These are phyloP conservation scores for Leptinotarsa rubiginosa DNA, from an alignment of 2,888 invertebrate species.

Conservation along the genomic window DNA sequence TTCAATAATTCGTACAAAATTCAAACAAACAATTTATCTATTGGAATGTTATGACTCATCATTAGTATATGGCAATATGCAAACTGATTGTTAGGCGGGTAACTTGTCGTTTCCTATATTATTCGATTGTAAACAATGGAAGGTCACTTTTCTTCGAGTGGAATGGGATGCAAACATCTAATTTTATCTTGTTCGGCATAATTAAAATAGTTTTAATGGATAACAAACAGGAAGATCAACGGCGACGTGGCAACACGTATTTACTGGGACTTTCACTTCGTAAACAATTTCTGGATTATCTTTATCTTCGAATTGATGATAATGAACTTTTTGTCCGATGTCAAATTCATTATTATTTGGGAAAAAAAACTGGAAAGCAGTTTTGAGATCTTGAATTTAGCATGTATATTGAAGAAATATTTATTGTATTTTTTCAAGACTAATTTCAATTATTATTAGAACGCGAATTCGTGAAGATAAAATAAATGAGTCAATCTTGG, in stretches of 20 bases:
- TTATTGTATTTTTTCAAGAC: too few species aligned
- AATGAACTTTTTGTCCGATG: too few species aligned
- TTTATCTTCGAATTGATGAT: too few species aligned
- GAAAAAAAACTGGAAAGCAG: too few species aligned
- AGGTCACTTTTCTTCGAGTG: constrained; percentile 10
- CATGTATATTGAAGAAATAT: too few species aligned
- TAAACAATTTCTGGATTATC: too few species aligned
- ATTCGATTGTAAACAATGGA: constrained; percentile 25
- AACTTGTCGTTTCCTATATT: constrained; percentile 21
- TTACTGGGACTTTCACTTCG: neutral
- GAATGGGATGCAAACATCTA: neutral
- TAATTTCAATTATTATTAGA: too few species aligned
- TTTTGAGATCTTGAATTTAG: too few species aligned
- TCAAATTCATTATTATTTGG: too few species aligned
- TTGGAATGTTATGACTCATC: constrained; percentile 7
- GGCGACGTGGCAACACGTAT: neutral
- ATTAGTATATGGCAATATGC: neutral
- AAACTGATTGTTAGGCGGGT: constrained; percentile 22
- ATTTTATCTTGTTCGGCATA: neutral
- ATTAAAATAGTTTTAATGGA: constrained; percentile 1
- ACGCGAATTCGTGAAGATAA: too few species aligned
- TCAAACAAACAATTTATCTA: constrained; percentile 3
- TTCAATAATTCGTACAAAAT: neutral
- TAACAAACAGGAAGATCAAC: neutral
- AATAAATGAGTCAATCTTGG: too few species aligned